Evolutionary conservation across 2,888 invertebrate genomes (phyloP), one percentile per base, ranked within the genome.

Genomic region (Baccha elongata): DNA sequence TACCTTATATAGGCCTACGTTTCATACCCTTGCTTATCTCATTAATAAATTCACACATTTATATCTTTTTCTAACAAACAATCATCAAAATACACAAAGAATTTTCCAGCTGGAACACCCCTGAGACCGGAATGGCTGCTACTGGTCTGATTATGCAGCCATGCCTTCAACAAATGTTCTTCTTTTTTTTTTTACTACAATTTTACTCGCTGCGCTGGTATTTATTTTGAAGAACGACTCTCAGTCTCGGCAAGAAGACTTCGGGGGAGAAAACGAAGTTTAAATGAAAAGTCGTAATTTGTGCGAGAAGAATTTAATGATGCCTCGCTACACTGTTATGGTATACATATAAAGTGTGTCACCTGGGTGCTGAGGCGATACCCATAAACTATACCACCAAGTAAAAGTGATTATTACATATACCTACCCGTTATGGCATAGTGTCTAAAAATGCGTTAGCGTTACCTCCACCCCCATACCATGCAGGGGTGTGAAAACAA

Each of bases 11-110:
- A n/a, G n/a, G n/a, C n/a, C n/a, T n/a, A n/a, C n/a, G n/a, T n/a
- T n/a, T n/a, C n/a, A n/a, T n/a, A n/a, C n/a, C n/a, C n/a, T n/a
- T n/a, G n/a, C n/a, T n/a, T n/a, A n/a, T n/a, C n/a, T n/a, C n/a
- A 78, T 83, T 83, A 73, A 78, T 83, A 83, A 83, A 83, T 78
- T 83, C 72, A 83, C 78, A 83, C 83, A 78, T 78, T 78, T 72
- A 78, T 73, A 83, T 83, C 78, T 81, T 71, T 80, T 81, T 60
- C 40, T 62, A 71, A 76, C 76, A 76, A 65, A 62, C 71, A 64
- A 58, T 26, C 60, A 42, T 10, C 42, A 71, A 62, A 46, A 50
- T 48, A 40, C 42, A 69, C 58, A 58, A 40, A 58, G 50, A 35
- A 23, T 64, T 40, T 52, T 52, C 52, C 42, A 13, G 15, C 19